phyloP scores from a whole-genome alignment of 2,888 invertebrate species.

The Hirtodrosophila alboralis region DNA sequence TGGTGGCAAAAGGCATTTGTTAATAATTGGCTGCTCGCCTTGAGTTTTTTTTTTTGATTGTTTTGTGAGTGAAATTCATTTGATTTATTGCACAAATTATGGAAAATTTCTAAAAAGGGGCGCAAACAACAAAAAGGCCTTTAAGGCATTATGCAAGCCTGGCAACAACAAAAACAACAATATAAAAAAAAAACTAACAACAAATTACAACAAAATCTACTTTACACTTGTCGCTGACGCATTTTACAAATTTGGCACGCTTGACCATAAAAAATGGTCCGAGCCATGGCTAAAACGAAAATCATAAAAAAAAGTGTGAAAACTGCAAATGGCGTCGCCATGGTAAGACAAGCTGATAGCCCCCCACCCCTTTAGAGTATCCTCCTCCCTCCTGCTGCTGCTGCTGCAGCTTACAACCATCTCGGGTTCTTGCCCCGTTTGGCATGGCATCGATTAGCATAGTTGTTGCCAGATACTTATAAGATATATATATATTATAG shows the following conservation, averaged over 20 bases:
- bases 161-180: slow-evolving; percentile 36
- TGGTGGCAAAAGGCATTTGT: slow-evolving; percentile 55
- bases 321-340: slow-evolving; percentile 79
- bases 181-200: slow-evolving; percentile 18
- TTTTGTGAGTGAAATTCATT: slow-evolving; percentile 77
- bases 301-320: slow-evolving; percentile 66
- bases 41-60: slow-evolving; percentile 68
- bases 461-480: slow-evolving; percentile 60
- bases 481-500: slow-evolving; percentile 12
- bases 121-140: slow-evolving; percentile 23
- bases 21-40: slow-evolving; percentile 70
- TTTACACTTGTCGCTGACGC: slow-evolving; percentile 77
- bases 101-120: slow-evolving; percentile 52
- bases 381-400: neutral
- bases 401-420: slow-evolving; percentile 16
- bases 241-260: slow-evolving; percentile 78
- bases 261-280: slow-evolving; percentile 77
- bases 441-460: slow-evolving; percentile 70
- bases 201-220: slow-evolving; percentile 35
- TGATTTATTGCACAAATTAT: slow-evolving; percentile 78
- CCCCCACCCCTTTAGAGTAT: neutral
- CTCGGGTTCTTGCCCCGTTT: slow-evolving; percentile 68
- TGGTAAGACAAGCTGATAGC: slow-evolving; percentile 57
- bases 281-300: slow-evolving; percentile 41
- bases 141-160: slow-evolving; percentile 62